Conservation (phyloP, 1,140 invertebrate genomes). For the Vanessa atalanta region DNA sequence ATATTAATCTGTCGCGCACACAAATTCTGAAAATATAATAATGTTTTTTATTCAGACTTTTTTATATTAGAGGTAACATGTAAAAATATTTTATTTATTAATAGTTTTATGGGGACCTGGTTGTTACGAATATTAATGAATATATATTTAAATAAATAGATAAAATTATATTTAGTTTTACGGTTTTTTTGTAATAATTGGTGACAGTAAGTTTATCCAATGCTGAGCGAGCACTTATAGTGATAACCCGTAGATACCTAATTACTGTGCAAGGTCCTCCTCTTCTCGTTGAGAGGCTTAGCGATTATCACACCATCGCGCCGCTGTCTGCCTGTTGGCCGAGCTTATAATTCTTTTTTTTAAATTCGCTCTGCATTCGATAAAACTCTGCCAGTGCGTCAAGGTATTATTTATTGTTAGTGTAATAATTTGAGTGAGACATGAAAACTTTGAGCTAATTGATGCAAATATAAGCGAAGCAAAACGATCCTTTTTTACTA, state of each 20-base stretch:
- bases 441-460: neutral
- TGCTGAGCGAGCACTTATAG: neutral
- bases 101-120: neutral
- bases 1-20: neutral
- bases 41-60: neutral
- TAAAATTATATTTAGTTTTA: neutral
- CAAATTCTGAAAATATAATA: neutral
- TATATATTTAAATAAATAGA: neutral
- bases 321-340: too few species aligned
- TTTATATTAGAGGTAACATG: neutral
- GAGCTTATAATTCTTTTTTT: neutral
- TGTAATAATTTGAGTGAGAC: neutral
- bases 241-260: too few species aligned
- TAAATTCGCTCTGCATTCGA: neutral
- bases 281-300: too few species aligned
- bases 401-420: neutral
- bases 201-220: neutral
- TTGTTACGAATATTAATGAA: neutral
- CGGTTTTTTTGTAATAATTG: neutral
- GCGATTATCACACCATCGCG: too few species aligned
- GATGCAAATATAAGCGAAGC: constrained; percentile 1
- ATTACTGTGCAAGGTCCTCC: too few species aligned
- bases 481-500: constrained; percentile 12
- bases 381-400: neutral
- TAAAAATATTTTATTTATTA: neutral